Percentiles rank a stretch among this genome's conserved stretches.
phyloP scores from a whole-genome alignment of 2,888 invertebrate genomes.

The Callyntrura guangdongensis region DNA sequence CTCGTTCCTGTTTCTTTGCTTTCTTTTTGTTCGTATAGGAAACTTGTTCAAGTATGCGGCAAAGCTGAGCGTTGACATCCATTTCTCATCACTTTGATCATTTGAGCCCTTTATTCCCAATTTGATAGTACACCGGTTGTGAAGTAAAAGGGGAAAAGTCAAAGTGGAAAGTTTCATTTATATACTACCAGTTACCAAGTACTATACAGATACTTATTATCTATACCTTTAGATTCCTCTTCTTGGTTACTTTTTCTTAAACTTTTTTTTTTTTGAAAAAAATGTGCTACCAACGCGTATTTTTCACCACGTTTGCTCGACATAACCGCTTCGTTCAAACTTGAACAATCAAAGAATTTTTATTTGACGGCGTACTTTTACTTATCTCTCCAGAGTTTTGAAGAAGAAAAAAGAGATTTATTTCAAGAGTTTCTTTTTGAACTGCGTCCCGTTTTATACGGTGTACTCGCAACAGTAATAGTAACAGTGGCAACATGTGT shows the following conservation, averaged over 20 bases:
- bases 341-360: slow-evolving; percentile 30
- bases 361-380: background rate
- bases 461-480: no score
- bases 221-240: background rate
- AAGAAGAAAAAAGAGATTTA: slow-evolving; percentile 1
- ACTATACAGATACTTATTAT: background rate
- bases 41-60: background rate
- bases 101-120: slow-evolving; percentile 32
- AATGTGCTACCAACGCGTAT: background rate
- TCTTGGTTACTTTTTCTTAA: slow-evolving; percentile 5
- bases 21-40: background rate
- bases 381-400: background rate
- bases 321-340: background rate
- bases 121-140: slow-evolving; percentile 17
- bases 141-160: background rate
- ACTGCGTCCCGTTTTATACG: background rate
- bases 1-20: background rate
- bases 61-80: slow-evolving; percentile 31
- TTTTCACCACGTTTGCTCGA: background rate
- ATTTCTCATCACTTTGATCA: slow-evolving; percentile 53
- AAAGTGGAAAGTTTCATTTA: slow-evolving; percentile 15
- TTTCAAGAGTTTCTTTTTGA: background rate
- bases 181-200: background rate
- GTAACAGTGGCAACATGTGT: background rate
- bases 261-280: background rate